phyloP scores from a whole-genome alignment of 2,888 invertebrate species.

The Tachystola acroxantha region DNA sequence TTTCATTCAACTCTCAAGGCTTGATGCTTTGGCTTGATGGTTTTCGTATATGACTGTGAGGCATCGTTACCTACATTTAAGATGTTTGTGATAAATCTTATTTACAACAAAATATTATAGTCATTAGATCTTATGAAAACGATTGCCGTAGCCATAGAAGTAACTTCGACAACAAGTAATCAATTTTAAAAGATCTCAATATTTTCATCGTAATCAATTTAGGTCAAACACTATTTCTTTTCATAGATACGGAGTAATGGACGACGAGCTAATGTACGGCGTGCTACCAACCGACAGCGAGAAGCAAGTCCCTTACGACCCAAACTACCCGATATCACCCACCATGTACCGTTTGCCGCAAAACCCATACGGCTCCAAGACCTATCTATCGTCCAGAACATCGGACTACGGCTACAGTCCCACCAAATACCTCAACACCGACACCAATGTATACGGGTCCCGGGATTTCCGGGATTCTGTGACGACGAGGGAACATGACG shows the following conservation, averaged over 20 bases:
- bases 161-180: no score
- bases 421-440: slow-evolving; percentile 59
- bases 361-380: slow-evolving; percentile 72
- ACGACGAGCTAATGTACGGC: slow-evolving; percentile 69
- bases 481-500: slow-evolving; percentile 60
- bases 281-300: slow-evolving; percentile 56
- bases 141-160: no score
- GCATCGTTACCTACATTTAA: no score
- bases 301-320: slow-evolving; percentile 69
- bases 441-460: slow-evolving; percentile 58
- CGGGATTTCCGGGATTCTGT: slow-evolving; percentile 59
- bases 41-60: no score
- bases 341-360: slow-evolving; percentile 65
- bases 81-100: no score
- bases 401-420: slow-evolving; percentile 73
- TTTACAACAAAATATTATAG: no score
- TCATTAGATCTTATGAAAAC: no score
- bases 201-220: no score
- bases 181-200: no score
- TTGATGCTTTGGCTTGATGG: no score
- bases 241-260: slow-evolving; percentile 65
- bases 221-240: no score
- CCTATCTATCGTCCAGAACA: slow-evolving; percentile 59
- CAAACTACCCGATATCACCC: slow-evolving; percentile 70
- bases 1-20: no score